Evolutionary conservation across 2,797 vertebrate genomes (phyloP).

Genomic region (Mus caroli): DNA sequence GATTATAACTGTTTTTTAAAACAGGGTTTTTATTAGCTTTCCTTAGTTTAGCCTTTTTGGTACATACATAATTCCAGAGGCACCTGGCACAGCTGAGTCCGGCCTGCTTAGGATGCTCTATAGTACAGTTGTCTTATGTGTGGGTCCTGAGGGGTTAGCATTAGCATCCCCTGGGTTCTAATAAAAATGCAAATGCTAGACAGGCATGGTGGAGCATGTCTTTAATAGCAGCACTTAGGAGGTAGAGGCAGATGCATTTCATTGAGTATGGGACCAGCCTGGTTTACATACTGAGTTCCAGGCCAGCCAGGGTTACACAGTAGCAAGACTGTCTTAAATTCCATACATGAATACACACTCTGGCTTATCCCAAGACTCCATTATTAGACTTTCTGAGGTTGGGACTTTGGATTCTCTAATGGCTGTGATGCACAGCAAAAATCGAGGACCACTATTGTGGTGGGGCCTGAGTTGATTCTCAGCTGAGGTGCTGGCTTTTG

Average conservation of each 20-base stretch:
- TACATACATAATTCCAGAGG: conserved; percentile 12
- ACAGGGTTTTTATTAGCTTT: not conserved
- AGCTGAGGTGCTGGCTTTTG: not conserved
- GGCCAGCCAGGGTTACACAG: not conserved
- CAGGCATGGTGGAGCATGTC: not conserved
- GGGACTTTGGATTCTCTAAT: not conserved
- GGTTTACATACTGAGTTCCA: not conserved
- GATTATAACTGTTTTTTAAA: conserved; percentile 15
- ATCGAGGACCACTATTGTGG: not conserved
- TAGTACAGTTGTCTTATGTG: conserved; percentile 1
- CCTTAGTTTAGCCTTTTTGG: conserved; percentile 29
- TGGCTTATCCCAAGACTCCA: not conserved
- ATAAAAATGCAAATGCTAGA: conserved; percentile 44
- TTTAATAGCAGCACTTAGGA: not conserved
- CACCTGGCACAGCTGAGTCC: not conserved
- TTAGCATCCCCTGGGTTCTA: not conserved
- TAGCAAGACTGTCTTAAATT: not conserved
- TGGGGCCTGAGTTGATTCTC: not conserved
- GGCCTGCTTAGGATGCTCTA: conserved; percentile 33
- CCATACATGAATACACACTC: not conserved
- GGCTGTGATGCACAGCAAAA: not conserved
- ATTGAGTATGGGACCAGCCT: not conserved
- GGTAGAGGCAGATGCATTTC: not conserved
- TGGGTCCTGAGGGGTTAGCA: not conserved
- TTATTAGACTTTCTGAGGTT: conserved; percentile 17